Conservation (phyloP, 2,113 vertebrate genomes). For the Aythya baeri region DNA sequence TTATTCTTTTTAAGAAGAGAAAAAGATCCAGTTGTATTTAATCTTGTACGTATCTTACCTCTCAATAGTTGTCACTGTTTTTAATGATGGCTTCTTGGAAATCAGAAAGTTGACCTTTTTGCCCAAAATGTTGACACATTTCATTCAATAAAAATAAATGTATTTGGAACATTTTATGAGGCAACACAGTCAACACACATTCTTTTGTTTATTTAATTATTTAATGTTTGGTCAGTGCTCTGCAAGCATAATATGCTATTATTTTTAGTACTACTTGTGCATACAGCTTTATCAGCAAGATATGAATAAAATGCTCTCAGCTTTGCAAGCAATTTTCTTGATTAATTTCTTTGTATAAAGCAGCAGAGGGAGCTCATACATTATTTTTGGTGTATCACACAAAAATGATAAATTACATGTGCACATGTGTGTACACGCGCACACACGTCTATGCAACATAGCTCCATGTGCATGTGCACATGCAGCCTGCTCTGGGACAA, state of each 20-base stretch:
- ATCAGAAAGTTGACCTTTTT: slow-evolving; percentile 15
- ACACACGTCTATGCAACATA: fast-evolving
- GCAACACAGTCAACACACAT: slow-evolving; percentile 7
- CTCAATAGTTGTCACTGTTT: slow-evolving; percentile 1
- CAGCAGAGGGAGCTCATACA: slow-evolving; percentile 79
- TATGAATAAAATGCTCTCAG: slow-evolving; percentile 40
- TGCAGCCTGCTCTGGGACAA: neutral
- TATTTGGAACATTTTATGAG: slow-evolving; percentile 59
- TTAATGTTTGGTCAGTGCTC: neutral
- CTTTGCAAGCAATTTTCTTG: slow-evolving; percentile 62
- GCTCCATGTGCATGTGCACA: fast-evolving
- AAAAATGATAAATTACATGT: slow-evolving; percentile 43
- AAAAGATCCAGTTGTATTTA: neutral
- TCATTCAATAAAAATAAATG: slow-evolving; percentile 42
- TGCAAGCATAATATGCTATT: slow-evolving; percentile 15
- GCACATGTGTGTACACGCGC: slow-evolving; percentile 3
- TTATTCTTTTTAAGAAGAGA: neutral
- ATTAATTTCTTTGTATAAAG: slow-evolving; percentile 61
- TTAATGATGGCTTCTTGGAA: slow-evolving; percentile 55
- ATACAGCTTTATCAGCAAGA: slow-evolving; percentile 44
- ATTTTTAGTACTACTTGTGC: slow-evolving; percentile 30
- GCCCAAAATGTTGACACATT: slow-evolving; percentile 27
- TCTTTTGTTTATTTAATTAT: slow-evolving; percentile 53
- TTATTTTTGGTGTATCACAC: slow-evolving; percentile 71
- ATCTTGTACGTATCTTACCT: neutral